A percentile compares a stretch with the other conserved stretches of the same genome.
These are phyloP conservation scores for Hartigia nigra DNA, from an alignment of 2,888 invertebrate genomes.

Conservation along the genomic window DNA sequence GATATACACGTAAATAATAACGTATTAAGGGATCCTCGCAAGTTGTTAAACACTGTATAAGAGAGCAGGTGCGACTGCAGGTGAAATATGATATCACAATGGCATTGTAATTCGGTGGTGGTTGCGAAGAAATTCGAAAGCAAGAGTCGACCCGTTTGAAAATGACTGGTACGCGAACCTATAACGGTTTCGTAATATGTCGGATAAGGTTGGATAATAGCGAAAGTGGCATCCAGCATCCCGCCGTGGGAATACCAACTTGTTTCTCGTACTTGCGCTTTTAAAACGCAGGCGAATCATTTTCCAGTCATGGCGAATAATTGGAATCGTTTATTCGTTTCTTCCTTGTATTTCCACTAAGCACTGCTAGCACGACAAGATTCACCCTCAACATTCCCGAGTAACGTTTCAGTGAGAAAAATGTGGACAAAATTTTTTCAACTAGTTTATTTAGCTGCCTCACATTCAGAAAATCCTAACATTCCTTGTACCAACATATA, in stretches of 20 bases:
- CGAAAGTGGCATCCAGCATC: slow-evolving; percentile 51
- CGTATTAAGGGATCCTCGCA: neutral
- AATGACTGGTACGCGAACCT: slow-evolving; percentile 31
- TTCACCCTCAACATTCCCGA: neutral
- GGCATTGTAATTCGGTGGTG: neutral
- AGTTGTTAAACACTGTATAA: neutral
- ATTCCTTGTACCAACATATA: neutral
- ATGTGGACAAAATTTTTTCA: neutral
- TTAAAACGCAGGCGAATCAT: slow-evolving; percentile 19
- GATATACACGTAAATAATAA: neutral
- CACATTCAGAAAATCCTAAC: neutral
- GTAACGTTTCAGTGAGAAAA: neutral
- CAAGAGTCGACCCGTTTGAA: slow-evolving; percentile 23
- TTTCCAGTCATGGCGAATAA: neutral
- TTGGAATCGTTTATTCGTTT: neutral
- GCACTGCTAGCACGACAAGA: neutral
- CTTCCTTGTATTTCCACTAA: neutral
- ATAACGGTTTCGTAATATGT: slow-evolving; percentile 41
- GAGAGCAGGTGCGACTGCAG: slow-evolving; percentile 14
- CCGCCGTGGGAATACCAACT: slow-evolving; percentile 51
- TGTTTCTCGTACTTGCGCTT: slow-evolving; percentile 29
- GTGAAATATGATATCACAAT: slow-evolving; percentile 18
- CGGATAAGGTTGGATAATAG: slow-evolving; percentile 45
- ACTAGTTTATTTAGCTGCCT: neutral
- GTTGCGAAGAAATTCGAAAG: slow-evolving; percentile 13